phyloP scores from a whole-genome alignment of 2,888 invertebrate genomes.

The Amiota communis region DNA sequence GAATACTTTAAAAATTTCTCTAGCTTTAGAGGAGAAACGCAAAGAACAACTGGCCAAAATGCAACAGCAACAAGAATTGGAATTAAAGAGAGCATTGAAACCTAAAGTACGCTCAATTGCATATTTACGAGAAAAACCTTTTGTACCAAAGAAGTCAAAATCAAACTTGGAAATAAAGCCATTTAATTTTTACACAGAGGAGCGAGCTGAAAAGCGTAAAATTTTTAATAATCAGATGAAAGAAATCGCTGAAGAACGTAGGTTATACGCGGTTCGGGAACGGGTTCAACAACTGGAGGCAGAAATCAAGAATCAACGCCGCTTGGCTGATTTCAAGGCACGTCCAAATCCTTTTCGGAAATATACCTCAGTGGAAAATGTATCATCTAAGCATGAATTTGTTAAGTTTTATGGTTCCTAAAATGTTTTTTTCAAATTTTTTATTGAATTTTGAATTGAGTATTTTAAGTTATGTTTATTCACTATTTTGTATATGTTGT shows the following conservation, averaged over 20 bases:
- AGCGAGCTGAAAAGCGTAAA: constrained; percentile 53
- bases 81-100: neutral
- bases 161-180: constrained; percentile 39
- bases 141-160: constrained; percentile 12
- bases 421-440: neutral
- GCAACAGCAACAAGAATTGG: constrained; percentile 8
- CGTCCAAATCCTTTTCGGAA: constrained; percentile 50
- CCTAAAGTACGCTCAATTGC: neutral
- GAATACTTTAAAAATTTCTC: constrained; percentile 53
- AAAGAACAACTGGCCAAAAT: constrained; percentile 32
- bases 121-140: neutral
- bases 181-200: constrained; percentile 47
- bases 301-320: constrained; percentile 44
- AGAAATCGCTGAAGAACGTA: constrained; percentile 43
- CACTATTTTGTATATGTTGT: neutral
- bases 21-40: constrained; percentile 38
- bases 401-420: too few relatives aligned
- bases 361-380: constrained; percentile 21
- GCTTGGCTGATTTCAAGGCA: constrained; percentile 50
- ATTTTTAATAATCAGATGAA: constrained; percentile 43
- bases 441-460: neutral
- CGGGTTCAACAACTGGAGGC: constrained; percentile 37
- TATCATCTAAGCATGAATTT: constrained; percentile 11
- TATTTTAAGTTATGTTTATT: neutral
- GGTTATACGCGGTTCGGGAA: constrained; percentile 35